These are phyloP conservation scores for Harlomillsia oculata DNA, from an alignment of 1,140 invertebrate species.

Conservation along the genomic window DNA sequence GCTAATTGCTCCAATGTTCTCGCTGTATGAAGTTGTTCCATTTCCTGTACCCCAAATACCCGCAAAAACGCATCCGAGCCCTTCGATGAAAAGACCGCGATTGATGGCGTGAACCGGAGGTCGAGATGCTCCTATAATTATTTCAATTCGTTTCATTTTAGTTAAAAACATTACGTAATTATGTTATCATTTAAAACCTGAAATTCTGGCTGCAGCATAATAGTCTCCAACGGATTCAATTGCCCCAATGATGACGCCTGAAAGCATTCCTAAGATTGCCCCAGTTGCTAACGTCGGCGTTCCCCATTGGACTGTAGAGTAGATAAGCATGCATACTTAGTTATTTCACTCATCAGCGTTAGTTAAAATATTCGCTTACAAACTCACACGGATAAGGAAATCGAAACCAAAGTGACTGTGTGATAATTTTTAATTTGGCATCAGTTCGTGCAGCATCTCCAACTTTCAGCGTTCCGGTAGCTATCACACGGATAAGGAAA, in stretches of 20 bases:
- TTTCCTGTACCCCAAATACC: conserved; percentile 51
- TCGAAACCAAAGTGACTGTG: conserved; percentile 68
- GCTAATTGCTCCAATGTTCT: conserved; percentile 83
- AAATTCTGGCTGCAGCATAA: conserved; percentile 72
- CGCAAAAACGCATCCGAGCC: conserved; percentile 67
- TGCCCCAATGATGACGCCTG: conserved; percentile 70
- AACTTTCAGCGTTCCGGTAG: conserved; percentile 49
- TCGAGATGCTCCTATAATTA: conserved; percentile 54
- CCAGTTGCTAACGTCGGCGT: conserved; percentile 61
- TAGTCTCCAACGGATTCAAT: conserved; percentile 84
- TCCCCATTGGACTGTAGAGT: conserved; percentile 68
- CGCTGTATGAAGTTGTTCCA: conserved; percentile 77
- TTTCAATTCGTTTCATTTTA: background rate
- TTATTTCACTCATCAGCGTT: background rate
- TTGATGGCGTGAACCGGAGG: conserved; percentile 79
- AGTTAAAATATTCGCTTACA: background rate
- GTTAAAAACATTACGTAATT: background rate
- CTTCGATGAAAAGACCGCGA: conserved; percentile 72
- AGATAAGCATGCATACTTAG: background rate
- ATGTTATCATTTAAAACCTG: conserved; percentile 41
- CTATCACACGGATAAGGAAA: conserved; percentile 47
- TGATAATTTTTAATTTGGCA: conserved; percentile 52
- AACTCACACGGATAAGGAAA: conserved; percentile 47
- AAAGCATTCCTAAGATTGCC: conserved; percentile 70
- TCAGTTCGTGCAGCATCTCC: conserved; percentile 69